Conservation (phyloP, 2,888 invertebrate genomes). For the Unio delphinus region DNA sequence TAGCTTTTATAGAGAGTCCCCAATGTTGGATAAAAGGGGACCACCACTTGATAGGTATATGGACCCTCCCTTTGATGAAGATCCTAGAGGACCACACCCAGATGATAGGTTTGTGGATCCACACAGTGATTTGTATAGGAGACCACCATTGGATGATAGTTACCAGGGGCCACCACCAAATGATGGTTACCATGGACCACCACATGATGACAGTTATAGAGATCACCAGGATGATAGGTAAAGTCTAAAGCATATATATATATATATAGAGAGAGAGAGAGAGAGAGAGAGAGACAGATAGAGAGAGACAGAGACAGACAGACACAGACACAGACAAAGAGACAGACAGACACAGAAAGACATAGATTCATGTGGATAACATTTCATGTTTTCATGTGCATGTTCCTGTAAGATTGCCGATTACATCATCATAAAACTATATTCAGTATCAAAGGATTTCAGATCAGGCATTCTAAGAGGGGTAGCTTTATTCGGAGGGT, state of each 20-base stretch:
- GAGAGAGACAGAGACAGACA: no score
- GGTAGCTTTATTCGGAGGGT: no score
- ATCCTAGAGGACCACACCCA: conserved; percentile 19
- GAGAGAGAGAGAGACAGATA: no score
- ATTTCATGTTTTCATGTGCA: no score
- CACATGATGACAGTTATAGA: conserved; percentile 21
- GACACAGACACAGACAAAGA: no score
- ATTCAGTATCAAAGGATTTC: no score
- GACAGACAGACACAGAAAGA: no score
- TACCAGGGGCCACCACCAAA: conserved; percentile 32
- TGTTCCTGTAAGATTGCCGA: no score
- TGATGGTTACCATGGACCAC: conserved; percentile 24
- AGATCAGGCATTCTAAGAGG: no score
- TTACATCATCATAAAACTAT: no score
- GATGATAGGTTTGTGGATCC: conserved; percentile 17
- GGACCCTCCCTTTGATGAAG: conserved; percentile 4
- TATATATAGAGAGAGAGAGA: no score
- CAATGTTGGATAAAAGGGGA: conserved; percentile 25
- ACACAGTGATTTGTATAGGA: background rate
- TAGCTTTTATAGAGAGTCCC: conserved; percentile 40
- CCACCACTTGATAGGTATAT: conserved; percentile 33
- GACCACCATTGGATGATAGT: conserved; percentile 31
- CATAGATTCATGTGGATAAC: no score
- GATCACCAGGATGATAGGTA: conserved; percentile 21
- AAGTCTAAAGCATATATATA: background rate